These are phyloP conservation scores for Palloptera scutellata DNA, from an alignment of 2,888 invertebrate species.

Conservation along the genomic window DNA sequence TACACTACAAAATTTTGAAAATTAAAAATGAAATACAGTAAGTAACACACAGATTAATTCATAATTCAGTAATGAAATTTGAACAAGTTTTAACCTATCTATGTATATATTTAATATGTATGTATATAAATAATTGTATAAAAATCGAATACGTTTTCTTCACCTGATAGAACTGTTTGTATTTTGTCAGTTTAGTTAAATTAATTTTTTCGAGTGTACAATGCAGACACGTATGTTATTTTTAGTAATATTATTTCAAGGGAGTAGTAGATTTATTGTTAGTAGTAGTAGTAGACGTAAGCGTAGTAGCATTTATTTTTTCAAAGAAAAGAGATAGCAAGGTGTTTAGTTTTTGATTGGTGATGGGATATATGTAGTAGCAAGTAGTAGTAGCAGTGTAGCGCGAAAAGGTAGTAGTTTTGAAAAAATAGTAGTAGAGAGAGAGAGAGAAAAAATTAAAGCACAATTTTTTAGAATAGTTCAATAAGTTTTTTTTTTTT, in stretches of 20 bases:
- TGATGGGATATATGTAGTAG: conserved; percentile 4
- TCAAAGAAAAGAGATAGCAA: too few relatives aligned
- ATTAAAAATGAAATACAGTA: background rate
- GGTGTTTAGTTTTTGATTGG: background rate
- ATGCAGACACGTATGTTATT: conserved; percentile 6
- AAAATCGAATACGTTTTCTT: conserved; percentile 27
- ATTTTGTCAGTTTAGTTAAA: conserved; percentile 15
- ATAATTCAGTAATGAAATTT: too few relatives aligned
- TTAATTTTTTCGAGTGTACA: conserved; percentile 19
- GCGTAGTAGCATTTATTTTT: background rate
- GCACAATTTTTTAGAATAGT: background rate
- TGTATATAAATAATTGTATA: too few relatives aligned
- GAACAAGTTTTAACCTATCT: background rate
- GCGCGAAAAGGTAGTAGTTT: background rate
- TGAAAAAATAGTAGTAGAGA: background rate
- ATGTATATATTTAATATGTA: background rate
- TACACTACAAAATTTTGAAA: background rate
- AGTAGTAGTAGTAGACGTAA: background rate
- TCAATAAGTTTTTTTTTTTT: conserved; percentile 1
- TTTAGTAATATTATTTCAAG: background rate
- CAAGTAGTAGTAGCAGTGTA: conserved; percentile 11
- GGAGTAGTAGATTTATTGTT: too few relatives aligned
- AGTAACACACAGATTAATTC: background rate
- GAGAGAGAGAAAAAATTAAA: background rate
- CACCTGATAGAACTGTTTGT: conserved; percentile 46